These are phyloP conservation scores for Ernsta delagoae DNA, from an alignment of 2,888 invertebrate genomes.

Conservation along the genomic window DNA sequence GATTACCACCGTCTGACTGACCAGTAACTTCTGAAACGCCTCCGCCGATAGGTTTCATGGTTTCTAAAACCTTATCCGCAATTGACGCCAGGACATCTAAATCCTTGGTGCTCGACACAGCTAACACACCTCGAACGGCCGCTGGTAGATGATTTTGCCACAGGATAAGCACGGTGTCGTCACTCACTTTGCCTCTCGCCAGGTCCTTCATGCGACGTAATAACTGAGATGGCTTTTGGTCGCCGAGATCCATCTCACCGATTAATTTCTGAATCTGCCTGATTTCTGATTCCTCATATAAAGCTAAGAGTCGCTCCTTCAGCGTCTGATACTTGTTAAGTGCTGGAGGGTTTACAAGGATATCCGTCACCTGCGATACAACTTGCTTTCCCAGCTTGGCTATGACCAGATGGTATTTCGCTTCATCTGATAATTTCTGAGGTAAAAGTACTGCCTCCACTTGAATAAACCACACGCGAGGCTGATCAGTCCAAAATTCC, in stretches of 20 bases:
- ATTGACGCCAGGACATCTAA: no score
- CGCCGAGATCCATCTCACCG: background rate
- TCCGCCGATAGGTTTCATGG: background rate
- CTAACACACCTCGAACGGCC: background rate
- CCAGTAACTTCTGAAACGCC: background rate
- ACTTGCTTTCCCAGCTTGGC: constrained; percentile 33
- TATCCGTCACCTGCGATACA: constrained; percentile 38
- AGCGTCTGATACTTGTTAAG: background rate
- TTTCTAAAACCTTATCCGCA: no score
- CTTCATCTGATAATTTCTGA: constrained; percentile 22
- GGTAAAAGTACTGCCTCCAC: background rate
- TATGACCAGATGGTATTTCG: constrained; percentile 37
- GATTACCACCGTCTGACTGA: background rate
- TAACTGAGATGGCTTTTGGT: background rate
- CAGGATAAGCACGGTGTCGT: no score
- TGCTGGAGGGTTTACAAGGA: constrained; percentile 33
- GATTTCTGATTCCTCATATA: constrained; percentile 26
- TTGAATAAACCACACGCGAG: constrained; percentile 2
- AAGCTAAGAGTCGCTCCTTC: background rate
- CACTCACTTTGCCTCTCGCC: background rate
- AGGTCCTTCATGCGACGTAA: constrained; percentile 2
- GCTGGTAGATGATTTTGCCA: background rate
- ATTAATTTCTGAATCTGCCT: constrained; percentile 36
- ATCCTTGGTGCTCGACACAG: background rate
- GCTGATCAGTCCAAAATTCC: background rate